phyloP scores from a whole-genome alignment of 2,888 invertebrate species.

The Nemapogon koenigi region DNA sequence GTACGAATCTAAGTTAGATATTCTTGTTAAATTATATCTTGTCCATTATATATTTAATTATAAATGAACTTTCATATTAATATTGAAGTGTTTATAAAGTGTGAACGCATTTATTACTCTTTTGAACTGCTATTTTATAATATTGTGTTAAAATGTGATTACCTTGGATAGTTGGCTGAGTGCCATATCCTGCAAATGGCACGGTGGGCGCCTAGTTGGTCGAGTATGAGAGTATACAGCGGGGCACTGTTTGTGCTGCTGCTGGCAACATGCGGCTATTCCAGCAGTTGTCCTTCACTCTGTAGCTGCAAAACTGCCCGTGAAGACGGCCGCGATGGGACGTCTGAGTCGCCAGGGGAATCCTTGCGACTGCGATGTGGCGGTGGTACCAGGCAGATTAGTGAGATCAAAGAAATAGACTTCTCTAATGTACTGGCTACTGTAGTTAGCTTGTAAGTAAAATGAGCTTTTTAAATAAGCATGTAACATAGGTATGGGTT shows the following conservation, averaged over 20 bases:
- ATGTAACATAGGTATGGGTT: neutral
- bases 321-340: neutral
- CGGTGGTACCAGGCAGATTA: slow-evolving; percentile 63
- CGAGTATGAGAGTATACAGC: too few relatives aligned
- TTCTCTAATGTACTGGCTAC: slow-evolving; percentile 66
- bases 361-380: slow-evolving; percentile 69
- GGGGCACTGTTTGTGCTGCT: too few relatives aligned
- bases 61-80: neutral
- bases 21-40: too few relatives aligned
- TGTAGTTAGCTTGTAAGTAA: slow-evolving; percentile 71
- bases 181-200: too few relatives aligned
- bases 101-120: neutral
- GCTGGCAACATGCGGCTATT: too few relatives aligned
- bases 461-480: neutral
- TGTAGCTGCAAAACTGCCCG: slow-evolving; percentile 65
- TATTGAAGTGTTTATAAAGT: slow-evolving; percentile 1
- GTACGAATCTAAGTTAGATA: too few relatives aligned
- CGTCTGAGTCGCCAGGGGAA: slow-evolving; percentile 42
- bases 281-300: slow-evolving; percentile 52
- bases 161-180: slow-evolving; percentile 50
- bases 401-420: slow-evolving; percentile 68
- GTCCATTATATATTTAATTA: too few relatives aligned
- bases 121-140: slow-evolving; percentile 28
- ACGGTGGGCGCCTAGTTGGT: too few relatives aligned
- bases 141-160: slow-evolving; percentile 56